Evolutionary conservation across 2,888 invertebrate species (phyloP).

Genomic region (Diachrysia chrysitis): DNA sequence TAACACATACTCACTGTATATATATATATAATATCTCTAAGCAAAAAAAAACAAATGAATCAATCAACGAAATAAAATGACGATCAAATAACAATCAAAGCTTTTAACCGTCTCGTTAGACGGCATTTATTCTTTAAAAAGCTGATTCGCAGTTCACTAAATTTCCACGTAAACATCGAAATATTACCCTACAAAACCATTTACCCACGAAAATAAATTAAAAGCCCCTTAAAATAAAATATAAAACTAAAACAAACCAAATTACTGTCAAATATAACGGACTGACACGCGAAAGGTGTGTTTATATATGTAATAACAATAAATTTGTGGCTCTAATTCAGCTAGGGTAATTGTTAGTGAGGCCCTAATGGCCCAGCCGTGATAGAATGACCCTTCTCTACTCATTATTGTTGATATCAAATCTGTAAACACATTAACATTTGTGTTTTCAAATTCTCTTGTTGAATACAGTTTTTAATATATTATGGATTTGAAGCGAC

Average conservation of each 20-base stretch:
- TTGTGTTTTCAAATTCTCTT: constrained; percentile 42
- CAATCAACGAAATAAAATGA: too few relatives aligned
- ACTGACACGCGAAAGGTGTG: constrained; percentile 74
- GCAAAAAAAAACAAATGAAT: too few relatives aligned
- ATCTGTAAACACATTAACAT: constrained; percentile 53
- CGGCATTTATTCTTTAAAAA: neutral
- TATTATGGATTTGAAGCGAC: neutral
- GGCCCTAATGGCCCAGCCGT: constrained; percentile 79
- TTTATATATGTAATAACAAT: constrained; percentile 77
- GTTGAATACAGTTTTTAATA: constrained; percentile 16
- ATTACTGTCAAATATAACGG: constrained; percentile 51
- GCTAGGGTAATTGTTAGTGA: constrained; percentile 76
- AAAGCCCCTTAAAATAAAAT: constrained; percentile 14
- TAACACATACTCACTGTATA: too few relatives aligned
- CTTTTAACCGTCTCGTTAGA: too few relatives aligned
- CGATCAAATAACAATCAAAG: too few relatives aligned
- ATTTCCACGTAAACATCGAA: neutral
- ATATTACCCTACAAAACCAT: neutral
- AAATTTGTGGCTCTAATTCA: constrained; percentile 79
- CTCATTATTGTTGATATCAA: constrained; percentile 60
- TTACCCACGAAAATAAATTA: constrained; percentile 6
- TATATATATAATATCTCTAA: too few relatives aligned
- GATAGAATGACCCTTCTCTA: constrained; percentile 73
- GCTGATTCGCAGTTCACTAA: neutral
- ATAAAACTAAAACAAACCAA: constrained; percentile 44